Base-by-base conservation (phyloP, 2,797 vertebrate genomes). In the Danionella dracula region DNA sequence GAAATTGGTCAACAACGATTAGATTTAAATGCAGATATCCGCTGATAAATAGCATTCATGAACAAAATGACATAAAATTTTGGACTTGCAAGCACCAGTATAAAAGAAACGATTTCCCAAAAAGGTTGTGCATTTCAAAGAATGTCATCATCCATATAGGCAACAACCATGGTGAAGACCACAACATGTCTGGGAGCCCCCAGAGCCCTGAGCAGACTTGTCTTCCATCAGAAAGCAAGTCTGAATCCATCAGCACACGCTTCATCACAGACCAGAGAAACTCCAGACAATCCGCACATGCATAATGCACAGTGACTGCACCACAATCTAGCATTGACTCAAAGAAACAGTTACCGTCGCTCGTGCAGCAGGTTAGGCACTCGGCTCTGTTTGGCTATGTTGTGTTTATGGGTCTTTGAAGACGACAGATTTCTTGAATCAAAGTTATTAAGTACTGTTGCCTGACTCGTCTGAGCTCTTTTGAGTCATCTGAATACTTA, bases 261-360 rank as follows among this genome's bases (percentile, higher is more conserved):
- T 70, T 74, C 57, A 68, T 75, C 70, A 61, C 57, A 66, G 58
- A 73, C 35, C 48, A 44, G 66, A 41, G 61, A 64, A 71, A 49
- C 69, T 74, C 64, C 57, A 31, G 40, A 35, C 72, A 66, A 66
- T 62, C 63, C 68, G 57, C 69, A 73, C 63, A 78, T 78, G 62
- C 56, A 70, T 70, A 69, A 73, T 68, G 44, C 59, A 70, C 58
- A 70, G 63, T 44, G 76, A 74, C 74, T 75, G 54, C 62, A 63
- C 19, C 48, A 63, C 71, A 63, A 50, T 71, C 68, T 74, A 54
- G n/a, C 48, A 53, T n/a, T n/a, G n/a, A 70, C 61, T 64, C 71
- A 48, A 62, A 48, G 23, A 34, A 55, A 16, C 13, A 57, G 53
- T 8, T 27, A 15, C 37, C 49, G 32, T 16, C 35, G 32, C 48